Evolutionary conservation across 2,888 invertebrate species (phyloP).

Genomic region (Biston betularia): DNA sequence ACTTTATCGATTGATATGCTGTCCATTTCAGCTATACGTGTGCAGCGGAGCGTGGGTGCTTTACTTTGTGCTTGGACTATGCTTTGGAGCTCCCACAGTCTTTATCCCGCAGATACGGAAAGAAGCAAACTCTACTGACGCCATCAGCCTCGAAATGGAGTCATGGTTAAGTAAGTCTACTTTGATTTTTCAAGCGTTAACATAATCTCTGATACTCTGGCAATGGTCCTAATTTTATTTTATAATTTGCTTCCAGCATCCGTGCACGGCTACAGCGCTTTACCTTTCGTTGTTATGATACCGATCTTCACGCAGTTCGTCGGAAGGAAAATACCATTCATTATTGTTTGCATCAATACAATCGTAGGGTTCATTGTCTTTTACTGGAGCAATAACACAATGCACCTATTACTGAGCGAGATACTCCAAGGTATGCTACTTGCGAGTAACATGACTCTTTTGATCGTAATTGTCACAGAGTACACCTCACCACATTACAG

Average conservation of each 20-base stretch:
- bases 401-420: slow-evolving; percentile 57
- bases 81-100: slow-evolving; percentile 63
- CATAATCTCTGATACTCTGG: too few relatives aligned
- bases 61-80: slow-evolving; percentile 57
- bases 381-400: slow-evolving; percentile 56
- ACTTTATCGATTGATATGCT: background rate
- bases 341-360: slow-evolving; percentile 51
- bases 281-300: slow-evolving; percentile 58
- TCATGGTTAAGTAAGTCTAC: slow-evolving; percentile 62
- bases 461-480: slow-evolving; percentile 59
- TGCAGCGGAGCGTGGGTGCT: slow-evolving; percentile 54
- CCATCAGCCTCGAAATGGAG: slow-evolving; percentile 54
- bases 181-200: background rate
- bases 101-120: slow-evolving; percentile 59
- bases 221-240: background rate
- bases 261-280: slow-evolving; percentile 56
- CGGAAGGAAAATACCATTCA: slow-evolving; percentile 57
- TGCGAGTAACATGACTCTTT: slow-evolving; percentile 58
- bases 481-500: slow-evolving; percentile 62
- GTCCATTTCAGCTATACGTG: slow-evolving; percentile 51
- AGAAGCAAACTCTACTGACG: slow-evolving; percentile 53
- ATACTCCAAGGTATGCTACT: slow-evolving; percentile 56
- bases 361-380: slow-evolving; percentile 56
- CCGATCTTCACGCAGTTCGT: slow-evolving; percentile 53
- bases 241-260: slow-evolving; percentile 52